Evolutionary conservation across 2,888 invertebrate genomes (phyloP), one percentile per base, ranked within the genome.

Genomic region (Leptarthrus brevirostris): DNA sequence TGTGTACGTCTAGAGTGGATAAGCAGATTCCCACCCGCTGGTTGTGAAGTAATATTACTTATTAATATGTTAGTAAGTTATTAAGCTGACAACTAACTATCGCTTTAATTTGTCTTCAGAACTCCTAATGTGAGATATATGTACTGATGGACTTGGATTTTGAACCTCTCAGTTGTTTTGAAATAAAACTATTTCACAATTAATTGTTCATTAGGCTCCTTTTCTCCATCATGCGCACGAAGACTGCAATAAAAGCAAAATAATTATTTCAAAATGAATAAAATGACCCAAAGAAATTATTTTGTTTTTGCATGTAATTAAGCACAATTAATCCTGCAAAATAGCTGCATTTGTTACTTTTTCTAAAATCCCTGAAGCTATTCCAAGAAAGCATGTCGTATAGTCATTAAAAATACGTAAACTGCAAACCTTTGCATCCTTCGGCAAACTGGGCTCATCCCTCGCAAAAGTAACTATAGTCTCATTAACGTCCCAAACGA

Each of bases 401-500:
- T 61, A 26, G 22, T 72, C 72, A 61, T 58, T 72, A 73, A 44
- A 73, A 64, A 47, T n/a, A 69, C 36, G 52, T 69, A 69, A 69
- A 49, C 30, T 69, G 69, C 52, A 72, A 69, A 49, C 26, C 69
- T 52, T 69, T 69, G 52, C 69, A 69, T 69, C 69, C 69, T 69
- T 52, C 47, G 34, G 34, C 2, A 20, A 69, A 34, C 52, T 69
- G 16, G 30, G 20, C 52, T 52, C 14, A 22, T 54, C 54, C n/a
- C 54, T 12, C 20, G 16, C 52, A 2, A 52, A 69, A 69, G 52
- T 69, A 69, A 56, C 75, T 73, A 56, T 69, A 75, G 73, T 75
- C 73, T 75, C 75, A 75, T 75, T 75, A 73, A 72, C 70, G 70
- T 70, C 66, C 61, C 22, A 58, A 49, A 72, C 54, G 30, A 47